These are phyloP conservation scores for Cyphomyrmex costatus DNA, from an alignment of 1,140 invertebrate genomes.

Conservation along the genomic window DNA sequence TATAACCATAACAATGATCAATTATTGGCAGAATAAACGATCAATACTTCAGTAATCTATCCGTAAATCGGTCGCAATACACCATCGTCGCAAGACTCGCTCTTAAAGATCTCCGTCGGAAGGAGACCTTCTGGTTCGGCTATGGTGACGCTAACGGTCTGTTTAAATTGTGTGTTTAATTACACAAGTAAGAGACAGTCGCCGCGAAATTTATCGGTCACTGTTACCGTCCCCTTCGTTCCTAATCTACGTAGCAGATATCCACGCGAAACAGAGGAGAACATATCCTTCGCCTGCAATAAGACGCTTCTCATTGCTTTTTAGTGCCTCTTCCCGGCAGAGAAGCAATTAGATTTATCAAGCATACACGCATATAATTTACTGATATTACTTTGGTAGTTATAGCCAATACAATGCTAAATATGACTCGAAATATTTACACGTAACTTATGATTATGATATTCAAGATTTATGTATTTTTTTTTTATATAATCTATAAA, in stretches of 20 bases:
- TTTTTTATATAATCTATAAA: not conserved
- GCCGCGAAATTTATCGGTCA: slow-evolving; percentile 85
- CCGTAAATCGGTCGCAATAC: not conserved
- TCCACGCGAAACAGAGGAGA: slow-evolving; percentile 78
- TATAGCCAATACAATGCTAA: not conserved
- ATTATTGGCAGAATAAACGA: not conserved
- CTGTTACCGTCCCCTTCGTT: slow-evolving; percentile 82
- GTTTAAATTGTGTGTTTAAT: slow-evolving; percentile 86
- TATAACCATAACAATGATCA: too few species aligned
- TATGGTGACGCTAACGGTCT: slow-evolving; percentile 83
- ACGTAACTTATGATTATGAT: not conserved
- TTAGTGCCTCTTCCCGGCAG: slow-evolving; percentile 56
- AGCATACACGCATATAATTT: slow-evolving; percentile 55
- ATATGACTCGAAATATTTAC: not conserved
- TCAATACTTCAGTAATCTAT: not conserved
- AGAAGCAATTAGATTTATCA: slow-evolving; percentile 64
- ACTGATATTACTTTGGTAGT: slow-evolving; percentile 31
- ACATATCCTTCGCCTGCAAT: slow-evolving; percentile 71
- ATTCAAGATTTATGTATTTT: not conserved
- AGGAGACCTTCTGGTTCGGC: slow-evolving; percentile 77
- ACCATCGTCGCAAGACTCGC: slow-evolving; percentile 14
- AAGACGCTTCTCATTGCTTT: slow-evolving; percentile 74
- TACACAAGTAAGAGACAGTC: slow-evolving; percentile 86
- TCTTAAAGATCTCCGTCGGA: slow-evolving; percentile 48
- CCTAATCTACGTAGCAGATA: slow-evolving; percentile 84